Percentiles rank a stretch among this genome's conserved stretches.
phyloP scores from a whole-genome alignment of 2,888 invertebrate species.

The Apodemia zela region DNA sequence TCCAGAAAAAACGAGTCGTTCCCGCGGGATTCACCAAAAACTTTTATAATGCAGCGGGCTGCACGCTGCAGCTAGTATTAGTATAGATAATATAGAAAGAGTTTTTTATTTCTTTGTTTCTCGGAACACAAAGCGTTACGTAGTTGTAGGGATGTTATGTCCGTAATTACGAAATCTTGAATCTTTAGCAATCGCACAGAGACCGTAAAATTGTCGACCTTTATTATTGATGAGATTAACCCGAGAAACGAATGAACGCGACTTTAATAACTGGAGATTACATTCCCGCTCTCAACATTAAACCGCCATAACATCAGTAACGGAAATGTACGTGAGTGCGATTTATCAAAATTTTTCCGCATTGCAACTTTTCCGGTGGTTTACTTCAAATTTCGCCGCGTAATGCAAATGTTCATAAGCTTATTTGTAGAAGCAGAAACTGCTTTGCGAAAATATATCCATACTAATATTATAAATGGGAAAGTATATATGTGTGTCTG shows the following conservation, averaged over 20 bases:
- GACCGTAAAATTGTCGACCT: not conserved
- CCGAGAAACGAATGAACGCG: slow-evolving; percentile 3
- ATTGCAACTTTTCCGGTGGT: slow-evolving; percentile 21
- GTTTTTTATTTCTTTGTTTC: no score
- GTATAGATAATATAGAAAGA: no score
- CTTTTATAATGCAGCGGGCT: no score
- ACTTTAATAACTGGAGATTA: slow-evolving; percentile 11
- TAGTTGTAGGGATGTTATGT: not conserved
- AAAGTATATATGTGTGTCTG: no score
- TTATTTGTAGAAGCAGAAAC: not conserved
- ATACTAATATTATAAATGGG: no score
- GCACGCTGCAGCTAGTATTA: no score
- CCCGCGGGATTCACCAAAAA: no score
- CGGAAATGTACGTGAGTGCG: slow-evolving; percentile 16
- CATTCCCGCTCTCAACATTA: slow-evolving; percentile 9
- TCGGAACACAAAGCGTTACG: not conserved
- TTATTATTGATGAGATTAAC: slow-evolving; percentile 1
- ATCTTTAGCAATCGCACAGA: not conserved
- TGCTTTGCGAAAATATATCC: not conserved
- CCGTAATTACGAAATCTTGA: not conserved
- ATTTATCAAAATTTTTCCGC: slow-evolving; percentile 24
- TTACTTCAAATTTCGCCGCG: slow-evolving; percentile 18
- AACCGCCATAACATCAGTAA: slow-evolving; percentile 11
- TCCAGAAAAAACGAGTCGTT: no score
- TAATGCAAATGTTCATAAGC: slow-evolving; percentile 21